A percentile compares a stretch with the other conserved stretches of the same genome.
These are phyloP conservation scores for Epirrhoe tristata DNA, from an alignment of 2,888 invertebrate genomes.

Conservation along the genomic window DNA sequence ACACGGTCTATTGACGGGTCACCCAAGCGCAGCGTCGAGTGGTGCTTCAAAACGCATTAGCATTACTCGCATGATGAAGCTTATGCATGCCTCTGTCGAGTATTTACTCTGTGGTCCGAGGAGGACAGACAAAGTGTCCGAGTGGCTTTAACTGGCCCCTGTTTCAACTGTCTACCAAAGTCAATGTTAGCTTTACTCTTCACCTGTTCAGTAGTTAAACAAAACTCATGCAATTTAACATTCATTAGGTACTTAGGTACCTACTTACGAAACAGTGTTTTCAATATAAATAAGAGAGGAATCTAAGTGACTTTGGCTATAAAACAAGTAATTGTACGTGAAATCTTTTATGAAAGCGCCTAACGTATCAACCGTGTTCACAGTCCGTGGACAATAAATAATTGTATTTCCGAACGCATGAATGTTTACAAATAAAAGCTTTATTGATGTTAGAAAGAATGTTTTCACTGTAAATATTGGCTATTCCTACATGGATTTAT, in stretches of 20 bases:
- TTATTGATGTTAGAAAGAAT: slow-evolving; percentile 22
- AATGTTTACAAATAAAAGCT: slow-evolving; percentile 38
- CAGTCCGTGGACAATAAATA: slow-evolving; percentile 46
- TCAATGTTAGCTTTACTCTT: slow-evolving; percentile 68
- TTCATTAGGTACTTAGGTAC: slow-evolving; percentile 43
- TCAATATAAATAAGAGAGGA: background rate
- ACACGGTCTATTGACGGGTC: slow-evolving; percentile 58
- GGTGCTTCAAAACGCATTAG: slow-evolving; percentile 71
- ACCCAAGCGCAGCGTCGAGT: slow-evolving; percentile 61
- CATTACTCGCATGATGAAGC: slow-evolving; percentile 64
- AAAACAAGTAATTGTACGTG: slow-evolving; percentile 46
- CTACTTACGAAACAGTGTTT: background rate
- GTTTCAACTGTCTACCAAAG: slow-evolving; percentile 48
- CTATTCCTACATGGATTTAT: background rate
- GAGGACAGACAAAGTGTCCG: slow-evolving; percentile 50
- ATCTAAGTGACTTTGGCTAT: slow-evolving; percentile 28
- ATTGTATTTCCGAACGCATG: slow-evolving; percentile 48
- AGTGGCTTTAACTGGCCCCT: slow-evolving; percentile 45
- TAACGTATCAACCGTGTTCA: slow-evolving; percentile 43
- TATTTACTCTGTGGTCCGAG: slow-evolving; percentile 52
- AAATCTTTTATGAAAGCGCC: slow-evolving; percentile 51
- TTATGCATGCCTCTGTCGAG: slow-evolving; percentile 50
- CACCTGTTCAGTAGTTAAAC: slow-evolving; percentile 59
- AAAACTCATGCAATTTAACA: slow-evolving; percentile 55
- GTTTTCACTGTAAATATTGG: slow-evolving; percentile 12